Evolutionary conservation across 2,797 vertebrate genomes (phyloP).

Genomic region (Schizopygopsis malacanthus): DNA sequence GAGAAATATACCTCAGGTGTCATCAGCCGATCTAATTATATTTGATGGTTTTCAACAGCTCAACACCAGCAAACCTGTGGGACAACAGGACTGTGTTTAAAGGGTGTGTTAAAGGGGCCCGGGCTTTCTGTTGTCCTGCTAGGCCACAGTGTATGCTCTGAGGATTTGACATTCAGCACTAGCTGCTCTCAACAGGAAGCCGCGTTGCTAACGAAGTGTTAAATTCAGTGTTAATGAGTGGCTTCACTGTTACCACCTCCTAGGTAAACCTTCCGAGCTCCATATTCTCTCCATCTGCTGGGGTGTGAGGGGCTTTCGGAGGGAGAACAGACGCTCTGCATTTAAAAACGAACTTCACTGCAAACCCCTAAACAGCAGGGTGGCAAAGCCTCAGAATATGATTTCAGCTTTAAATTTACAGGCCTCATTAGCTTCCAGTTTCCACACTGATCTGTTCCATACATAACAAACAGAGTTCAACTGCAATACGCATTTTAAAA

Average conservation of each 20-base stretch:
- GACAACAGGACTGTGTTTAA: constrained; percentile 28
- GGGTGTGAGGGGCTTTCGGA: constrained; percentile 85
- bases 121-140: constrained; percentile 71
- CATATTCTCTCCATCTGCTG: constrained; percentile 96
- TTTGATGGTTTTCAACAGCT: constrained; percentile 46
- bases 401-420: constrained; percentile 77
- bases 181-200: constrained; percentile 96
- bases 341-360: constrained; percentile 85
- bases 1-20: constrained; percentile 50
- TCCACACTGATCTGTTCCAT: constrained; percentile 71
- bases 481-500: constrained; percentile 69
- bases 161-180: constrained; percentile 86
- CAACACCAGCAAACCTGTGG: constrained; percentile 33
- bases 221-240: constrained; percentile 99
- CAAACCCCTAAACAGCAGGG: constrained; percentile 89
- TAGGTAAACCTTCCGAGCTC: constrained; percentile 95
- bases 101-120: constrained; percentile 62
- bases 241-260: constrained; percentile 99
- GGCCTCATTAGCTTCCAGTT: constrained; percentile 85
- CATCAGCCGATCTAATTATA: constrained; percentile 50
- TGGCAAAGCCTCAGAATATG: constrained; percentile 84
- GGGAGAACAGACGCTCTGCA: constrained; percentile 91
- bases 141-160: constrained; percentile 79
- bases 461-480: constrained; percentile 64
- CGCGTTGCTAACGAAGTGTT: constrained; percentile 97